Base-by-base conservation (phyloP, 2,888 invertebrate genomes). In the Leptinotarsa peninsularis region DNA sequence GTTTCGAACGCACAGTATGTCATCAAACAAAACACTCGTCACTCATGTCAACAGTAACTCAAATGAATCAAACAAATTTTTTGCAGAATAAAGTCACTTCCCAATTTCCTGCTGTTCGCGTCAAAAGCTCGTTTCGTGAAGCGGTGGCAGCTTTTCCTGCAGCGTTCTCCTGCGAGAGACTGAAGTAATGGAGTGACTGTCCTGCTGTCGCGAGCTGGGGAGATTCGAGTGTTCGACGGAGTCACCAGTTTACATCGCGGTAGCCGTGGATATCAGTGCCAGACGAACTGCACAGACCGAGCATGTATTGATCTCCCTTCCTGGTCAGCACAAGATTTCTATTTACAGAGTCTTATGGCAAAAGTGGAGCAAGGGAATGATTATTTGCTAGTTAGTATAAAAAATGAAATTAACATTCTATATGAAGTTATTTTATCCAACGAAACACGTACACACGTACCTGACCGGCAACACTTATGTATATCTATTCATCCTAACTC, bases 131-230 rank as follows among this genome's bases (percentile, higher is more conserved):
- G 33, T 63, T 10, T 63, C 63, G 63, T 43, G 33, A 43, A 63
- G 43, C 63, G 43, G 33, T n/a, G n/a, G 18, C 17, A 56, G 50
- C 49, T 66, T 71, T 74, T 74, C 74, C 67, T 71, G 71, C 67
- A 67, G 58, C 67, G 60, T 63, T 63, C 43, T 63, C 27, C 63
- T 63, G 63, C 63, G n/a, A 33, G 63, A 63, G 43, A 60, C 60
- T 27, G 27, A 15, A 33, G 63, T 63, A 63, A 18, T 13, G 63
- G 63, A 63, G 69, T 77, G 74, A 74, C 74, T 75, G 77, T 71
- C 74, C 72, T 74, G 72, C 58, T 74, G 77, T 70, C 71, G 72
- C 74, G 72, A 75, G 71, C 74, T 69, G 68, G 72, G 74, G 74
- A 72, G 74, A 71, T 67, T 72, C 73, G 77, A 72, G 76, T 74